Base-by-base conservation (phyloP, 2,113 vertebrate genomes). In the Stigmatopora argus region DNA sequence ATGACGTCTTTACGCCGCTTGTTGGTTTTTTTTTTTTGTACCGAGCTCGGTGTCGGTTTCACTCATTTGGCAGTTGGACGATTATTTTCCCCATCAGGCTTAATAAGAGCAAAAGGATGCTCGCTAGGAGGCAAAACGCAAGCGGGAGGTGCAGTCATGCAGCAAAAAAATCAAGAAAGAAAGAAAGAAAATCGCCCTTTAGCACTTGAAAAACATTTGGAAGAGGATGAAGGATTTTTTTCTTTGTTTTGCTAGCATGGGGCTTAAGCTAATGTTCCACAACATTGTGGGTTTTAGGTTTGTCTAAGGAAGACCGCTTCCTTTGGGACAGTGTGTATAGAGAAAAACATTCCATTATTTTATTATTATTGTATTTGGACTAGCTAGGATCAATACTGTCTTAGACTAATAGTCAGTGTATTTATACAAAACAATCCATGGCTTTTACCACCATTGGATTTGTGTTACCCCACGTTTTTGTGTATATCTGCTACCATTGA, bases 51-150 rank as follows among this genome's bases (percentile, higher is more conserved):
- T 64, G 70, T 81, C 73, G 52, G 73, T 71, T 75, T 60, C 79
- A 77, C 66, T 81, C 74, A 77, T 78, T 78, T 84, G 79, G 79
- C 79, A 81, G 66, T 59, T 78, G 70, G 70, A 65, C 67, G 48
- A 73, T 81, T 71, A 74, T 75, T 82, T 81, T 79, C 79, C 77
- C 76, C 26, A 75, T 84, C 74, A 72, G 76, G 66, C 63, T 48
- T 82, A 81, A 85, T 79, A 55, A 66, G 69, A 51, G 77, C 69
- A 71, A 80, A 82, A 69, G 75, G 78, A 77, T 62, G 10, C 78
- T 77, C 66, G 47, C 21, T 18, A 66, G 56, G 44, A 69, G 62
- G 34, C 11, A 67, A 76, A 72, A 78, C 83, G 77, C 72, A 73
- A 80, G 58, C 62, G 15, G 55, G 52, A 57, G 59, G 73, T 72